A percentile compares a stretch with the other conserved stretches of the same genome.
Evolutionary conservation across 1,140 invertebrate species (phyloP).

Genomic region (Eulimnadia texana): DNA sequence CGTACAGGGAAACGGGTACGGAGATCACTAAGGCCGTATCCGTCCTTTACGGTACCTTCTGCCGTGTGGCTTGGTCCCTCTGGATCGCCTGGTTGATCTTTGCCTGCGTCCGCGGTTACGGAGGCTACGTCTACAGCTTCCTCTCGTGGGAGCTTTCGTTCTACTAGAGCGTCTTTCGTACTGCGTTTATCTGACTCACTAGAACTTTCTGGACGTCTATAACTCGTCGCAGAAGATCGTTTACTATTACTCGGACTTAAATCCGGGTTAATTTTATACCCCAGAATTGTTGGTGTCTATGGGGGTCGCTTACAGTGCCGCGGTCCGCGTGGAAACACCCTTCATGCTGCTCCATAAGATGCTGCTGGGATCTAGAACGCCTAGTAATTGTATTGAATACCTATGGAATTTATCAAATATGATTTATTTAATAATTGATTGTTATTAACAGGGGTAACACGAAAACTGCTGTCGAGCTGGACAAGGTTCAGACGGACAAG

Average conservation of each 20-base stretch:
- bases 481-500: no score
- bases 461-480: no score
- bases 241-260: not conserved
- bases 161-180: constrained; percentile 55
- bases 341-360: not conserved
- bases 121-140: constrained; percentile 37
- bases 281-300: not conserved
- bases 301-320: not conserved
- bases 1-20: constrained; percentile 22
- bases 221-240: not conserved
- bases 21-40: constrained; percentile 22
- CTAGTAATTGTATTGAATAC: no score
- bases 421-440: no score
- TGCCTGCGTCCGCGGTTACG: constrained; percentile 35
- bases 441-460: no score
- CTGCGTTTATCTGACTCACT: constrained; percentile 44
- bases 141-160: constrained; percentile 49
- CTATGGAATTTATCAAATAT: no score
- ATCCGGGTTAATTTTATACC: not conserved
- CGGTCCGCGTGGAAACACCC: not conserved
- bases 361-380: no score
- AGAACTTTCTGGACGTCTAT: constrained; percentile 10
- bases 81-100: constrained; percentile 37
- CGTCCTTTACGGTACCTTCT: constrained; percentile 38
- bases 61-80: constrained; percentile 38